Evolutionary conservation across 1,140 invertebrate species (phyloP).

Genomic region (Littorina saxatilis): DNA sequence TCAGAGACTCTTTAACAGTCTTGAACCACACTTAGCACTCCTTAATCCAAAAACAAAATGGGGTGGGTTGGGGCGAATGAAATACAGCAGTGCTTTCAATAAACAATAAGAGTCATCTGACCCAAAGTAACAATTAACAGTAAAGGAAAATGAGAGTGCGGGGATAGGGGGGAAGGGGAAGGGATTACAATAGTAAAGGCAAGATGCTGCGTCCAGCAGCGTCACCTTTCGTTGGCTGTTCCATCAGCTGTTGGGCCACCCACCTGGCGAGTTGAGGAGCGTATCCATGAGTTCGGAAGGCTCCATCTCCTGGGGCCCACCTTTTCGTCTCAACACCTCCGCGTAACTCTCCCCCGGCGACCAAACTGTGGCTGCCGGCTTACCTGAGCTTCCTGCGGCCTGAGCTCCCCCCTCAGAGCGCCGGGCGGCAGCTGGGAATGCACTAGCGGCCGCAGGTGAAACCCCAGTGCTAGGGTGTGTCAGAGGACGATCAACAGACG

Average conservation of each 20-base stretch:
- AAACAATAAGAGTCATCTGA: no score
- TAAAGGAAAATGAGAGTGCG: no score
- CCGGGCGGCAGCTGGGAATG: slow-evolving; percentile 49
- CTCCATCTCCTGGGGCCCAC: slow-evolving; percentile 54
- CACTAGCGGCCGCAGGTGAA: slow-evolving; percentile 7
- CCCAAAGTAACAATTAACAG: no score
- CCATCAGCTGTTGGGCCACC: not conserved
- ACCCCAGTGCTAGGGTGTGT: slow-evolving; percentile 54
- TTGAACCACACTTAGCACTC: no score
- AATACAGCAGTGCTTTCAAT: no score
- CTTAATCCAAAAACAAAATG: no score
- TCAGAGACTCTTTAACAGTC: no score
- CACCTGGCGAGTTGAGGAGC: slow-evolving; percentile 53
- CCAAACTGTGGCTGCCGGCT: slow-evolving; percentile 50
- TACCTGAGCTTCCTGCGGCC: slow-evolving; percentile 62
- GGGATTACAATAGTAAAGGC: no score
- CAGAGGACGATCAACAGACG: slow-evolving; percentile 58
- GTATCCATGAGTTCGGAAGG: slow-evolving; percentile 57
- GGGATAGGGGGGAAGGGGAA: no score
- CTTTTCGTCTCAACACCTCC: slow-evolving; percentile 61
- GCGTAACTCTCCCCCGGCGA: slow-evolving; percentile 61
- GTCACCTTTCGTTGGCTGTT: not conserved
- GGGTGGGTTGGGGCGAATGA: no score
- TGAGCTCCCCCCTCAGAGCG: slow-evolving; percentile 44
- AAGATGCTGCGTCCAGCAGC: slow-evolving; percentile 2